Conservation (phyloP, 2,113 vertebrate species). For the Rhynchomys soricoides region DNA sequence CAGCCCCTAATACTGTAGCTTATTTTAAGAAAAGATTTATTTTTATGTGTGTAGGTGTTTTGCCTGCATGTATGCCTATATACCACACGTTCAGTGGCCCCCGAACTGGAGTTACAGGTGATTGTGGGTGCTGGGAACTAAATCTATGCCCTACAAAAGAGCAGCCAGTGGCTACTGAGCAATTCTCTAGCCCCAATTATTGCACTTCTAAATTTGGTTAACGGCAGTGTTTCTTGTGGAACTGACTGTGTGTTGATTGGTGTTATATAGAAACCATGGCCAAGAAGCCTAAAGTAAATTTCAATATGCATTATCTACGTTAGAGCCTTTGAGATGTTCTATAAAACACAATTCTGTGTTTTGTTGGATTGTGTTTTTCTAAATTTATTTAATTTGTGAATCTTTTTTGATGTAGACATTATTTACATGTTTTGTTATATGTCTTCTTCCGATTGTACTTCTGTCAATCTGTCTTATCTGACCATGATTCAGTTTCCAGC, state of each 20-base stretch:
- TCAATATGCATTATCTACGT: not conserved
- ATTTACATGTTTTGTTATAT: not conserved
- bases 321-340: not conserved
- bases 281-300: not conserved
- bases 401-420: not conserved
- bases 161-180: not conserved
- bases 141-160: not conserved
- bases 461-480: not conserved
- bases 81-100: too few relatives aligned
- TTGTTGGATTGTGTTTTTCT: not conserved
- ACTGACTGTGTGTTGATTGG: conserved; percentile 10
- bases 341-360: not conserved
- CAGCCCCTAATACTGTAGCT: not conserved
- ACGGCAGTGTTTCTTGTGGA: conserved; percentile 24
- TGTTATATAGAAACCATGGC: not conserved
- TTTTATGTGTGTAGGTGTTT: not conserved
- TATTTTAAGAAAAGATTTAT: not conserved
- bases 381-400: not conserved
- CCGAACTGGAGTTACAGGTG: not conserved
- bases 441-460: not conserved
- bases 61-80: not conserved
- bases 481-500: too few relatives aligned
- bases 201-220: conserved; percentile 20
- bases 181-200: not conserved
- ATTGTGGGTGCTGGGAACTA: not conserved